These are phyloP conservation scores for Pammene fasciana DNA, from an alignment of 2,888 invertebrate species.

Conservation along the genomic window DNA sequence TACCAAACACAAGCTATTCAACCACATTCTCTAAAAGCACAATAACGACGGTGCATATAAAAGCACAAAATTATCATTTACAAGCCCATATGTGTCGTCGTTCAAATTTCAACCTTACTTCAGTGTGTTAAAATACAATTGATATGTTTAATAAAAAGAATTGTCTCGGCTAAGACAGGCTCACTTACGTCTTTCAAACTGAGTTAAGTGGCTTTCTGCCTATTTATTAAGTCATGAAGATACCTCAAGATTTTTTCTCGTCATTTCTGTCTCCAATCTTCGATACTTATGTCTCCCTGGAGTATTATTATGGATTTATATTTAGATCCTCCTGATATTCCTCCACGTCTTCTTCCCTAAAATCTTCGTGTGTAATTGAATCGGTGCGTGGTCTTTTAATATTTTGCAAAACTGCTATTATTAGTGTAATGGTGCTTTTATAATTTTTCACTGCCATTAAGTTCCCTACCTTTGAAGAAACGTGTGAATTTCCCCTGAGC, in stretches of 20 bases:
- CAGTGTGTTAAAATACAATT: slow-evolving; percentile 9
- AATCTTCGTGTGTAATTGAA: slow-evolving; percentile 29
- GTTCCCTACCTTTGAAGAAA: slow-evolving; percentile 44
- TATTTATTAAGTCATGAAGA: slow-evolving; percentile 53
- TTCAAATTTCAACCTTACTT: slow-evolving; percentile 22
- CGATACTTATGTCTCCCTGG: slow-evolving; percentile 39
- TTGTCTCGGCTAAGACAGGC: slow-evolving; percentile 32
- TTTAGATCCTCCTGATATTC: slow-evolving; percentile 22
- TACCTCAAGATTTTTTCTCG: slow-evolving; percentile 40
- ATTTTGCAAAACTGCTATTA: slow-evolving; percentile 30
- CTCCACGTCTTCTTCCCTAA: slow-evolving; percentile 5
- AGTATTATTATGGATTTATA: slow-evolving; percentile 40
- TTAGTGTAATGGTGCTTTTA: slow-evolving; percentile 29
- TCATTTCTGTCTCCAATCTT: slow-evolving; percentile 38
- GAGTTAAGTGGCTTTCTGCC: slow-evolving; percentile 51
- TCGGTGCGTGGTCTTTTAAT: slow-evolving; percentile 28
- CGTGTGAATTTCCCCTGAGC: slow-evolving; percentile 45
- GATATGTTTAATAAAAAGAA: slow-evolving; percentile 17
- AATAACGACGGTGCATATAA: slow-evolving; percentile 36
- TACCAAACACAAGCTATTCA: slow-evolving; percentile 36
- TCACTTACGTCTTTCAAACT: slow-evolving; percentile 47
- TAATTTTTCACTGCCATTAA: slow-evolving; percentile 38
- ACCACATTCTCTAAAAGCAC: slow-evolving; percentile 42
- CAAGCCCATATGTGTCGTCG: neutral
- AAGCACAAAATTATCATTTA: slow-evolving; percentile 38